Evolutionary conservation across 2,113 vertebrate genomes (phyloP).

Genomic region (Sakesphorus luctuosus): DNA sequence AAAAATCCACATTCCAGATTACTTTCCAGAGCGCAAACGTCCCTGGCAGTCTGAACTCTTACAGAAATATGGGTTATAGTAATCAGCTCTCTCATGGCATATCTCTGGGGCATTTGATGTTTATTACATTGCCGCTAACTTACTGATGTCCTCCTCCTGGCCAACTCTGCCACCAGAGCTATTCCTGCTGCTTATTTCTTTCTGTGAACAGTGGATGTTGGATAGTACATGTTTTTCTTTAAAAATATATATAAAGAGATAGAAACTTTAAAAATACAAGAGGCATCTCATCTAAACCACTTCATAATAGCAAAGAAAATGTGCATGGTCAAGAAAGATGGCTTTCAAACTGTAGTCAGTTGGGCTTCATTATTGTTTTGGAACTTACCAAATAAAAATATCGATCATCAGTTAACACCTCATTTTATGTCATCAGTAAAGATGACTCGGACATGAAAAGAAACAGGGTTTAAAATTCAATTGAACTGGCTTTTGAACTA

Average conservation of each 20-base stretch:
- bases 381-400: constrained; percentile 43
- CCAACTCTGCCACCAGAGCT: constrained; percentile 57
- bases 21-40: constrained; percentile 87
- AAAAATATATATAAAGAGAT: constrained; percentile 50
- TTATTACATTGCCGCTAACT: constrained; percentile 59
- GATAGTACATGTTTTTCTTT: constrained; percentile 67
- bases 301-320: constrained; percentile 60
- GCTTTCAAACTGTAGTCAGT: constrained; percentile 50
- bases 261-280: constrained; percentile 22
- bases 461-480: constrained; percentile 65
- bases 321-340: constrained; percentile 76
- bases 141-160: constrained; percentile 50
- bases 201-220: constrained; percentile 74
- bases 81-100: background rate
- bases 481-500: constrained; percentile 46
- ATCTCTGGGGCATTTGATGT: constrained; percentile 54
- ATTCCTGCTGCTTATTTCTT: constrained; percentile 74
- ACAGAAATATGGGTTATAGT: constrained; percentile 89
- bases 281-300: constrained; percentile 43
- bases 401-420: constrained; percentile 27
- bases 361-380: constrained; percentile 57
- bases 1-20: constrained; percentile 89
- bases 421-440: constrained; percentile 45
- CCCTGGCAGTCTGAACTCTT: constrained; percentile 91
- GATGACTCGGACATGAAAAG: constrained; percentile 58